Evolutionary conservation across 1,140 invertebrate species (phyloP).

Genomic region (Papilio machaon): DNA sequence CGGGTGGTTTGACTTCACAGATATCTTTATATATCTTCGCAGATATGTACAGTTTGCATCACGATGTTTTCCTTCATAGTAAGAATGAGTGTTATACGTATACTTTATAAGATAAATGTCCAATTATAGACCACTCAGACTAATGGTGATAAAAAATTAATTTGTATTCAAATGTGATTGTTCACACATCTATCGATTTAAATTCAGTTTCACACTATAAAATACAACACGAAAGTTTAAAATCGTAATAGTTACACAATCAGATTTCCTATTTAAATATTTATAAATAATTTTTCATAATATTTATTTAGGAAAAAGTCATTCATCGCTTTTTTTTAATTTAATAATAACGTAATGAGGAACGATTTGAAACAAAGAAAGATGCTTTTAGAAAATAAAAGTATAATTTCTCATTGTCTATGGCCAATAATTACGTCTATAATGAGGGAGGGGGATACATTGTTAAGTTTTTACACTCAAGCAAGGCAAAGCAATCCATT

Average conservation of each 20-base stretch:
- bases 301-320: neutral
- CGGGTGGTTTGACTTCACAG: no score
- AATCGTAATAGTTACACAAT: conserved; percentile 41
- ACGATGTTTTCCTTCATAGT: no score
- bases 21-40: no score
- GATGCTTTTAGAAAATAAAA: conserved; percentile 57
- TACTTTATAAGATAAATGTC: no score
- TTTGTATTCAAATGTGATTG: neutral
- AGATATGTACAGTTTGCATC: no score
- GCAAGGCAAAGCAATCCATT: conserved; percentile 41
- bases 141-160: neutral
- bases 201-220: conserved; percentile 30
- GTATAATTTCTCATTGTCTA: conserved; percentile 44
- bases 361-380: conserved; percentile 50
- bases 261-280: conserved; percentile 40
- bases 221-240: conserved; percentile 2
- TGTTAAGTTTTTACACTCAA: conserved; percentile 50
- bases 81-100: no score
- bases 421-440: conserved; percentile 50
- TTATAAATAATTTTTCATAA: conserved; percentile 16
- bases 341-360: neutral
- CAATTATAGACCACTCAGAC: no score
- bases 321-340: neutral
- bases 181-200: conserved; percentile 22
- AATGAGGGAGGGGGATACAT: conserved; percentile 50